Conservation (phyloP, 2,888 invertebrate species). For the Icerya purchasi region DNA sequence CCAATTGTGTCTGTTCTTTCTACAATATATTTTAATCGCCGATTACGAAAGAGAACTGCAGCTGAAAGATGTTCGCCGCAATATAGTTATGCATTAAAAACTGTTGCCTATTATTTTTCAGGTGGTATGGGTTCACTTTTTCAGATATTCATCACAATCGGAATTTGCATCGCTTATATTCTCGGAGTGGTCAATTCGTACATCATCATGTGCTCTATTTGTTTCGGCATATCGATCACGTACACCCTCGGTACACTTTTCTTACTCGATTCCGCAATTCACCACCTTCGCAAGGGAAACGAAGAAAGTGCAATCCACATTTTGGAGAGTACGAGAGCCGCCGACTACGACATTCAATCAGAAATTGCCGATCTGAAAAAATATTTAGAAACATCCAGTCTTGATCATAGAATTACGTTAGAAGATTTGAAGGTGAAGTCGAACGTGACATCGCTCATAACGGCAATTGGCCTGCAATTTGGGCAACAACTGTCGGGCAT, state of each 20-base stretch:
- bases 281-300: slow-evolving; percentile 35
- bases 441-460: slow-evolving; percentile 46
- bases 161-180: slow-evolving; percentile 54
- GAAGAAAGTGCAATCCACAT: slow-evolving; percentile 36
- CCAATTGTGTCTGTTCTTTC: too few relatives aligned
- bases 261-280: slow-evolving; percentile 52
- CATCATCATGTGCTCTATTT: slow-evolving; percentile 42
- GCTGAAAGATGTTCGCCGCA: too few relatives aligned
- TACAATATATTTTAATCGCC: too few relatives aligned
- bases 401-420: slow-evolving; percentile 31
- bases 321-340: slow-evolving; percentile 48
- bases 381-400: slow-evolving; percentile 7
- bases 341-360: slow-evolving; percentile 36
- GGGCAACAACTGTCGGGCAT: slow-evolving; percentile 59
- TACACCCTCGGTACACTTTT: slow-evolving; percentile 41
- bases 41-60: too few relatives aligned
- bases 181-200: slow-evolving; percentile 50
- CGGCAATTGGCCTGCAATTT: slow-evolving; percentile 40
- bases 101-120: too few relatives aligned
- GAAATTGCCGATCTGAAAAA: slow-evolving; percentile 33
- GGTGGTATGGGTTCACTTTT: slow-evolving; percentile 58
- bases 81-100: too few relatives aligned
- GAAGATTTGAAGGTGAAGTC: slow-evolving; percentile 38
- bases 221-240: slow-evolving; percentile 39
- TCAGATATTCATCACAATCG: slow-evolving; percentile 50